Conservation (phyloP, 2,113 vertebrate genomes). For the Sorex araneus region DNA sequence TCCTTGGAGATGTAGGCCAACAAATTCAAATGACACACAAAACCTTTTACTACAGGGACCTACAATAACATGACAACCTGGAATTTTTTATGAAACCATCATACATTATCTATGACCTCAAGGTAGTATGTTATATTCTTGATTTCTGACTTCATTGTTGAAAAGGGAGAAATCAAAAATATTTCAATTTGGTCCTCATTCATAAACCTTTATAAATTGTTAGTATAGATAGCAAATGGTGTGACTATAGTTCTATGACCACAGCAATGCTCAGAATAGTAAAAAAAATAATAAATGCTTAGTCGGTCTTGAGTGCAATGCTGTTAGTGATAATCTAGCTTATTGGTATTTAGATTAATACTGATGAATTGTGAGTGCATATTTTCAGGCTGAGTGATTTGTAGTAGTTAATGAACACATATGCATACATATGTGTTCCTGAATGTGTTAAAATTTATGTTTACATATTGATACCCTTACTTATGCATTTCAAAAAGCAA, state of each 20-base stretch:
- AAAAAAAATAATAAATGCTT: conserved; percentile 78
- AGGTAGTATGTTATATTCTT: conserved; percentile 39
- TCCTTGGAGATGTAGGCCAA: conserved; percentile 33
- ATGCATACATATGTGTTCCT: not conserved
- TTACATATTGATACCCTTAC: not conserved
- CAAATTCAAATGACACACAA: conserved; percentile 4
- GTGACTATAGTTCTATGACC: conserved; percentile 59
- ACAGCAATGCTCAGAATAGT: conserved; percentile 66
- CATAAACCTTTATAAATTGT: conserved; percentile 46
- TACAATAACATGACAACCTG: conserved; percentile 38
- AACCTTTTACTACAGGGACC: not conserved
- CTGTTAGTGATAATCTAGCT: conserved; percentile 73
- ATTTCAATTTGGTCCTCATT: conserved; percentile 68
- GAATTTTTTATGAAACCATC: conserved; percentile 51
- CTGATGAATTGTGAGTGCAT: conserved; percentile 50
- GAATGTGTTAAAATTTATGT: conserved; percentile 21
- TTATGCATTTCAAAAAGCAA: conserved; percentile 66
- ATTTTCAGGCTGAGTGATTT: conserved; percentile 83
- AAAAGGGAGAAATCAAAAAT: conserved; percentile 67
- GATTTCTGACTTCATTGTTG: conserved; percentile 76
- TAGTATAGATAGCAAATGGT: conserved; percentile 39
- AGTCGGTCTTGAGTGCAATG: conserved; percentile 25
- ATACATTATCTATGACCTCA: conserved; percentile 33
- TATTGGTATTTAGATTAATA: conserved; percentile 73
- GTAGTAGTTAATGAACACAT: conserved; percentile 9